Evolutionary conservation across 2,113 vertebrate genomes (phyloP), one percentile per base, ranked within the genome.

Genomic region (Ivindomyrus marchei): DNA sequence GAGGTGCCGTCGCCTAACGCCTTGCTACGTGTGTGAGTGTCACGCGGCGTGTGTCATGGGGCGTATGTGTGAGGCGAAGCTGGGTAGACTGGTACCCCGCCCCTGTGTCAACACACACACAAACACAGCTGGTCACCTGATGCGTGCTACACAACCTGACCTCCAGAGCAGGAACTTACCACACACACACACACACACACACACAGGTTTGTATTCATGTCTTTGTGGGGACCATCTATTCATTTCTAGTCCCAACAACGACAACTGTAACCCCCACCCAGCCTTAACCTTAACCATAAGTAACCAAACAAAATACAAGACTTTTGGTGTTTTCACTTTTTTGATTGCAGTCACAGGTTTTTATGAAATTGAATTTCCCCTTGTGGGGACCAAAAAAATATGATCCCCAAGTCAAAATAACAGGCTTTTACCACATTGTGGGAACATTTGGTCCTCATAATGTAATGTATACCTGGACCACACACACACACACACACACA

Each of bases 81-180:
- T n/a, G 42, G 42, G 53, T 88, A 89, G 90, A 90, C 90, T 92
- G 84, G 62, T 83, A 47, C 24, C 42, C 70, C 62, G 36, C 86
- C 88, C 74, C 80, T 86, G 36, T 90, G 17, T 91, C 92, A 90
- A 39, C 89, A 92, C 88, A 88, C 47, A 92, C 74, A 89, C 91
- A 94, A 94, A 95, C 94, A 94, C 94, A 95, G 94, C 92, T 94
- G 94, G 92, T 87, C 90, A 92, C 90, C 93, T 94, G 92, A 92
- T 93, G 92, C 88, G 85, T 88, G 85, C 85, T 91, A 88, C 91
- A 88, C 85, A 90, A 90, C 91, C 88, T 91, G 91, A 92, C 90
- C 89, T 45, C 92, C 86, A 90, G 87, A 91, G 89, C 88, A 89
- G 91, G 62, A 13, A 49, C 86, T 88, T 87, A 89, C 74, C 88